These are phyloP conservation scores for Falco punctatus DNA, from an alignment of 2,113 vertebrate genomes.

Conservation along the genomic window DNA sequence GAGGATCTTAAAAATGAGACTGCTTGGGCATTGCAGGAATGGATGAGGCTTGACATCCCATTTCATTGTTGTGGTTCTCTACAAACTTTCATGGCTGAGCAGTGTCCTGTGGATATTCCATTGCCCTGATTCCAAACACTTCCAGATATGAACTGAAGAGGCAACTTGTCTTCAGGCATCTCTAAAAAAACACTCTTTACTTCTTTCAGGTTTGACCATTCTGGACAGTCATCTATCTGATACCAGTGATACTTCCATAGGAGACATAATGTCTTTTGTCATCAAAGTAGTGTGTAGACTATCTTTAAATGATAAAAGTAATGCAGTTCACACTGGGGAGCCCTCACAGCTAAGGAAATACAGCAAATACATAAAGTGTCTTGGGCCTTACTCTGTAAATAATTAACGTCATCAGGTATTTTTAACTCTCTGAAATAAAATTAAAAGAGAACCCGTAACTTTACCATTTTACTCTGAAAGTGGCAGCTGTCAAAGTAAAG, in stretches of 20 bases:
- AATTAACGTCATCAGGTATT: background rate
- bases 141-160: background rate
- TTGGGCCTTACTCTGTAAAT: background rate
- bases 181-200: background rate
- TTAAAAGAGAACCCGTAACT: background rate
- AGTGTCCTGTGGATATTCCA: background rate
- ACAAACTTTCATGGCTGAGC: background rate
- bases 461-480: background rate
- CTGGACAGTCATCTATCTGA: background rate
- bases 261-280: background rate
- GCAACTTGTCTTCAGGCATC: accelerated
- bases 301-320: background rate
- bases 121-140: background rate
- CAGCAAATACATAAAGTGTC: background rate
- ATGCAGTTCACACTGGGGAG: background rate
- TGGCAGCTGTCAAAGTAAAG: background rate
- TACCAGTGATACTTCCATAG: background rate
- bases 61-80: background rate
- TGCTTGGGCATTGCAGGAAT: background rate
- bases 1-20: background rate
- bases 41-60: background rate
- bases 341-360: background rate
- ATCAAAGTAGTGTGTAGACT: background rate
- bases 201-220: background rate
- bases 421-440: background rate